Evolutionary conservation across 2,113 vertebrate species (phyloP).

Genomic region (Austrofundulus limnaeus): DNA sequence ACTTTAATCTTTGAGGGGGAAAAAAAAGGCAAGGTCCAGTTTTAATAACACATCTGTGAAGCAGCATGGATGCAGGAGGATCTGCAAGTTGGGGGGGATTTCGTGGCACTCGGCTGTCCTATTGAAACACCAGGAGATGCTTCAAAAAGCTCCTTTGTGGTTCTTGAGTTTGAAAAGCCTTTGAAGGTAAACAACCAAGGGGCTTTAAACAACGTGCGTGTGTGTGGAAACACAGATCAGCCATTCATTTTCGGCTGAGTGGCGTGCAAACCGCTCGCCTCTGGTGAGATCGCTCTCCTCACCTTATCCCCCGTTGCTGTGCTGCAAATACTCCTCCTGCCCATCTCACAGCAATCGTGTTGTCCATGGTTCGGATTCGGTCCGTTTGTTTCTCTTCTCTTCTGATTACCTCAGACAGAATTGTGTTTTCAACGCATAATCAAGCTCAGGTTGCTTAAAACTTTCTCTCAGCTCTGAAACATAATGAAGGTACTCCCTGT

Average conservation of each 20-base stretch:
- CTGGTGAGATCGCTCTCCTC: conserved; percentile 41
- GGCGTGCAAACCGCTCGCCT: conserved; percentile 46
- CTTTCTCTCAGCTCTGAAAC: conserved; percentile 3
- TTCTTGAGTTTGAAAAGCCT: conserved; percentile 54
- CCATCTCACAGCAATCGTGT: conserved; percentile 41
- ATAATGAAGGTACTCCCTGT: neutral
- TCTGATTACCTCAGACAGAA: conserved; percentile 26
- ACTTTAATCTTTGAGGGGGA: conserved; percentile 9
- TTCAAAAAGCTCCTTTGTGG: conserved; percentile 56
- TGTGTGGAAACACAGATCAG: conserved; percentile 51
- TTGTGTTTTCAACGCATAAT: conserved; percentile 17
- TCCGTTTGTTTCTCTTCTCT: conserved; percentile 36
- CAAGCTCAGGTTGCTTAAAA: conserved; percentile 10
- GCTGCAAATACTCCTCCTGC: conserved; percentile 28
- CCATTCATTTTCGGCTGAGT: conserved; percentile 57
- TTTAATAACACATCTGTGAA: conserved; percentile 73
- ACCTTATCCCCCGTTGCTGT: conserved; percentile 34
- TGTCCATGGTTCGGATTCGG: conserved; percentile 37
- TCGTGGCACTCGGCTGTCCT: conserved; percentile 38
- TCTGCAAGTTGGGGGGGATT: conserved; percentile 52
- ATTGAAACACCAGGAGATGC: conserved; percentile 63
- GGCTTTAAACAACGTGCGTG: conserved; percentile 56
- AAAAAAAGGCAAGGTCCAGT: conserved; percentile 20
- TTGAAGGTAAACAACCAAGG: conserved; percentile 48
- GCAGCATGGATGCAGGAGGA: conserved; percentile 40